Evolutionary conservation across 1,140 invertebrate genomes (phyloP).

Genomic region (Zaprionus ornatus): DNA sequence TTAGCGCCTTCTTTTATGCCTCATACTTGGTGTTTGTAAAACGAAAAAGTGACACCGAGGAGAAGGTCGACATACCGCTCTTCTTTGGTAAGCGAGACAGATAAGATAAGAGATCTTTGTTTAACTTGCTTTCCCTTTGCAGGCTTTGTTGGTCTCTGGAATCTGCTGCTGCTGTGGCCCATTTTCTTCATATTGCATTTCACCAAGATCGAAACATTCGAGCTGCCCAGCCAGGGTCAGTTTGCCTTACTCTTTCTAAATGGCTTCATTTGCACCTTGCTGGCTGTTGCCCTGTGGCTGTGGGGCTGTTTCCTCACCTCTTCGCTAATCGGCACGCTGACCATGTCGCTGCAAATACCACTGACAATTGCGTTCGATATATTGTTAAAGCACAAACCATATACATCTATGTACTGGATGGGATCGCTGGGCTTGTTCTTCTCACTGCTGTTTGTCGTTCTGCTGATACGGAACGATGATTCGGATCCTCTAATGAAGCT

Average conservation of each 20-base stretch:
- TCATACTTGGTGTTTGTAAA: slow-evolving; percentile 92
- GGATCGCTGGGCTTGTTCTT: slow-evolving; percentile 92
- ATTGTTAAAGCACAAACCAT: slow-evolving; percentile 89
- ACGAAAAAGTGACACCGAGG: slow-evolving; percentile 92
- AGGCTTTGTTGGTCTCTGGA: slow-evolving; percentile 95
- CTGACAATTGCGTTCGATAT: slow-evolving; percentile 93
- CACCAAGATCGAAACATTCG: slow-evolving; percentile 90
- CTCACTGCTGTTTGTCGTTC: slow-evolving; percentile 90
- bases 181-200: slow-evolving; percentile 93
- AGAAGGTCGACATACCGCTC: slow-evolving; percentile 94
- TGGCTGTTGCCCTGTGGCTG: slow-evolving; percentile 94
- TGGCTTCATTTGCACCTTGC: slow-evolving; percentile 93
- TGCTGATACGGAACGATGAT: slow-evolving; percentile 92
- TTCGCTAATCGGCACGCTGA: slow-evolving; percentile 92
- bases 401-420: slow-evolving; percentile 91
- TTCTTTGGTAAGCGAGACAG: slow-evolving; percentile 90
- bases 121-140: slow-evolving; percentile 22
- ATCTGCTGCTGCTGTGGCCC: slow-evolving; percentile 92
- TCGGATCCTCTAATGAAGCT: slow-evolving; percentile 91
- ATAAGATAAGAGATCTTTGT: background rate
- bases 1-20: slow-evolving; percentile 94
- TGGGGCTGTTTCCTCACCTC: slow-evolving; percentile 96
- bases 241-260: slow-evolving; percentile 92
- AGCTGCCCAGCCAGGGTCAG: slow-evolving; percentile 91
- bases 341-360: slow-evolving; percentile 93